Conservation (phyloP, 2,797 vertebrate genomes). For the Paramormyrops hopkinsi region DNA sequence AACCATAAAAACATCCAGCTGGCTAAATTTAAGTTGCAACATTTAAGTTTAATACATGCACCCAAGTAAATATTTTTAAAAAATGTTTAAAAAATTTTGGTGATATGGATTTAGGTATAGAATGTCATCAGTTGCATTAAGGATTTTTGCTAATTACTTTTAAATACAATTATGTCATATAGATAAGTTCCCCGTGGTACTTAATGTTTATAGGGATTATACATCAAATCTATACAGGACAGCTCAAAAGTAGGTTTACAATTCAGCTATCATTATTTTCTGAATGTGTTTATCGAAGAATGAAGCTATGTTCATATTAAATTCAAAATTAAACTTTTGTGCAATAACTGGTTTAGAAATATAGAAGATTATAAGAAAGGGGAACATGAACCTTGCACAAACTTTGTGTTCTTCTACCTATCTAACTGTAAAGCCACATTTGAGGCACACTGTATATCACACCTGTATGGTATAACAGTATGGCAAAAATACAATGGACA, state of each 20-base stretch:
- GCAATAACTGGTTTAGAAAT: not conserved
- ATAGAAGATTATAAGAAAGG: not conserved
- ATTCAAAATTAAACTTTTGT: not conserved
- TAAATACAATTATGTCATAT: not conserved
- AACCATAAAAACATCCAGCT: not conserved
- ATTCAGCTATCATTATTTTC: not conserved
- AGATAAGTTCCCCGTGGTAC: not conserved
- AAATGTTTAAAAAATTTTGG: not conserved
- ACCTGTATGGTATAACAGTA: not conserved
- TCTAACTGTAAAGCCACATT: not conserved
- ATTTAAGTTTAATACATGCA: not conserved
- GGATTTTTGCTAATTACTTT: not conserved
- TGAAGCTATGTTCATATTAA: not conserved
- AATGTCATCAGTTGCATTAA: not conserved
- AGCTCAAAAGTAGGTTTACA: not conserved
- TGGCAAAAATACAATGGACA: conserved; percentile 32
- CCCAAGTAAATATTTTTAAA: not conserved
- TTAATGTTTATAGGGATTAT: not conserved
- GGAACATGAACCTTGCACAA: not conserved
- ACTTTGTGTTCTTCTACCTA: not conserved
- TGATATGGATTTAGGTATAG: not conserved
- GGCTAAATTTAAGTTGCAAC: not conserved
- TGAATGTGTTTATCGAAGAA: not conserved
- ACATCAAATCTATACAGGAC: not conserved
- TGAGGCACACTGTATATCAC: not conserved